Evolutionary conservation across 2,797 vertebrate genomes (phyloP), one percentile per base, ranked within the genome.

Genomic region (Sebastes kiyomatsui): DNA sequence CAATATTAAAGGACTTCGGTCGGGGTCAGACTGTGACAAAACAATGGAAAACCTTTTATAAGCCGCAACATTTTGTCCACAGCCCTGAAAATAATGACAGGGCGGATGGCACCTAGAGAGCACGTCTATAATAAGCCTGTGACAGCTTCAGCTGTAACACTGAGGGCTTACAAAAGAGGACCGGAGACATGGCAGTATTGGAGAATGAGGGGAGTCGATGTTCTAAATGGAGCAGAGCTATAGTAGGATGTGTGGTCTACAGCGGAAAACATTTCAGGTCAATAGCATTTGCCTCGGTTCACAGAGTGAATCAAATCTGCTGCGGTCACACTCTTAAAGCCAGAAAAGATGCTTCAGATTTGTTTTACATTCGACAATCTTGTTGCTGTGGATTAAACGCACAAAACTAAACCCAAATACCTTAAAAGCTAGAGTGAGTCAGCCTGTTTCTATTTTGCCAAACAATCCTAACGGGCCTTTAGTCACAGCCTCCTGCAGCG

Each of bases 181-280:
- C 32, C 67, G 81, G 67, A 73, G 69, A 85, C 52, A 30, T n/a
- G 72, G 30, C 42, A 60, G 73, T 75, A 68, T 22, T 72, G 75
- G 52, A 82, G 22, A 67, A 71, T 58, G 75, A 75, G 74, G 33
- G 28, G 56, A 76, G 79, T 76, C 56, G 30, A 52, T 75, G 77
- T 80, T 88, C 80, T 84, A 85, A 92, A 81, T 90, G 83, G 83
- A 90, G 84, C 88, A 55, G 87, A 86, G 77, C 85, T 67, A 13
- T 60, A 68, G 70, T 62, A 42, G 80, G 86, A 81, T 81, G 77
- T n/a, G 78, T 74, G 62, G 67, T 84, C 72, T 76, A 13, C 72
- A 83, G 78, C 12, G 55, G n/a, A 83, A 80, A 85, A 85, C 78
- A 67, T 83, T 85, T 84, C 77, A 55, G 87, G 83, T 90, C 87